These are phyloP conservation scores for Microchrysa polita DNA, from an alignment of 2,888 invertebrate genomes.

Conservation along the genomic window DNA sequence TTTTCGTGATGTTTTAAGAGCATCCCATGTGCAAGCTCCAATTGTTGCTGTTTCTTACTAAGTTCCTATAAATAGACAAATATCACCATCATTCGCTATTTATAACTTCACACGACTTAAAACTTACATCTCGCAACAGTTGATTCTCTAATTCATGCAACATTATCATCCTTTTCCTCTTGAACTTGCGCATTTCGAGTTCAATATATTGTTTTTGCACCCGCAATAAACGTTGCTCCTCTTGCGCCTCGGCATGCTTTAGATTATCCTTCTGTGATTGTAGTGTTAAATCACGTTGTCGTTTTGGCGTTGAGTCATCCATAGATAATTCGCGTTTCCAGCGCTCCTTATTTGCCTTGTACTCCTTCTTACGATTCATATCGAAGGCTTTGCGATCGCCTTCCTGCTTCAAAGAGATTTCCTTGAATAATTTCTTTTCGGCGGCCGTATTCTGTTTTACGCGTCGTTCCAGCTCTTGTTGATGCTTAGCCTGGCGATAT, in stretches of 20 bases:
- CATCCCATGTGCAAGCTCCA: conserved; percentile 95
- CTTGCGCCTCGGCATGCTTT: conserved; percentile 90
- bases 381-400: conserved; percentile 92
- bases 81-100: background rate
- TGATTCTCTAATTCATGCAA: conserved; percentile 92
- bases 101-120: conserved; percentile 33
- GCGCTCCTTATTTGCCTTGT: conserved; percentile 94
- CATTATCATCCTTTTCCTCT: conserved; percentile 86
- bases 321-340: conserved; percentile 94
- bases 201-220: conserved; percentile 92
- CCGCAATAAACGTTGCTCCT: conserved; percentile 86
- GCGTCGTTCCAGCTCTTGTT: conserved; percentile 81
- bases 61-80: conserved; percentile 75
- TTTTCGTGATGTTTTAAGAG: conserved; percentile 95
- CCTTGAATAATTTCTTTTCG: conserved; percentile 93
- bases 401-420: conserved; percentile 88
- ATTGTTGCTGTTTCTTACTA: conserved; percentile 91
- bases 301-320: conserved; percentile 91
- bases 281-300: conserved; percentile 88
- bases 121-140: conserved; percentile 81
- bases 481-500: conserved; percentile 75
- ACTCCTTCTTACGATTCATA: conserved; percentile 94
- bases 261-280: conserved; percentile 92
- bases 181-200: conserved; percentile 90
- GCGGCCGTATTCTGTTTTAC: conserved; percentile 86